A percentile compares a stretch with the other conserved stretches of the same genome.
Evolutionary conservation across 2,113 vertebrate genomes (phyloP).

Genomic region (Podiceps cristatus): DNA sequence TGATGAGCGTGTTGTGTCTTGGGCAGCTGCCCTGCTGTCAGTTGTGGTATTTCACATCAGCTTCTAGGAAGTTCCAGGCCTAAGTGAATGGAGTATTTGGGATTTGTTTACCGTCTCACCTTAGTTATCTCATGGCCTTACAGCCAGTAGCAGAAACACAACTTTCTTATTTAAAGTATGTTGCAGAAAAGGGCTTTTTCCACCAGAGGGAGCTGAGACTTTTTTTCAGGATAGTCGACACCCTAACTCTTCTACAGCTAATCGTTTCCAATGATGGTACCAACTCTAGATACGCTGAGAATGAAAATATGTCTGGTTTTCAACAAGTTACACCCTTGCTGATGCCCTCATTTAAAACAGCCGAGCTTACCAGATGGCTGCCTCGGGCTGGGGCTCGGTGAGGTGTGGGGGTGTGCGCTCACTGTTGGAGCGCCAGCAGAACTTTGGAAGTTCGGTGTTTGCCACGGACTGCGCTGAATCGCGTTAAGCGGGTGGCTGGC

Average conservation of each 20-base stretch:
- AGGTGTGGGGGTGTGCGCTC: neutral
- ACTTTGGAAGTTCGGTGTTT: neutral
- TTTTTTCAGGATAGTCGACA: rapidly evolving
- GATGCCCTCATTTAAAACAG: neutral
- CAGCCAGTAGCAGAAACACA: neutral
- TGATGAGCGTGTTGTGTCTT: too few relatives aligned
- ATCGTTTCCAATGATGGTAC: neutral
- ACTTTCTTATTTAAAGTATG: neutral
- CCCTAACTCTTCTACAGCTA: neutral
- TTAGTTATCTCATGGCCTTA: neutral
- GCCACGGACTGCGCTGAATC: neutral
- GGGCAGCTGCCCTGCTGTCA: neutral
- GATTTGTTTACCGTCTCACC: neutral
- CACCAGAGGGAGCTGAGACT: slow-evolving; percentile 51
- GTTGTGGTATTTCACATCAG: neutral
- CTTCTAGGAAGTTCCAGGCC: neutral
- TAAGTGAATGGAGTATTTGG: neutral
- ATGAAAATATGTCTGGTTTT: neutral
- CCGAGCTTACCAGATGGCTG: neutral
- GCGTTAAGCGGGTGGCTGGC: neutral
- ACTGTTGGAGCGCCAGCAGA: neutral
- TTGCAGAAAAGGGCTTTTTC: neutral
- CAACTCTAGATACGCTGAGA: neutral
- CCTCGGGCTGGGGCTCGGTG: neutral
- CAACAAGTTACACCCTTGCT: neutral